phyloP scores from a whole-genome alignment of 2,888 invertebrate species.

The Melanargia galathea region DNA sequence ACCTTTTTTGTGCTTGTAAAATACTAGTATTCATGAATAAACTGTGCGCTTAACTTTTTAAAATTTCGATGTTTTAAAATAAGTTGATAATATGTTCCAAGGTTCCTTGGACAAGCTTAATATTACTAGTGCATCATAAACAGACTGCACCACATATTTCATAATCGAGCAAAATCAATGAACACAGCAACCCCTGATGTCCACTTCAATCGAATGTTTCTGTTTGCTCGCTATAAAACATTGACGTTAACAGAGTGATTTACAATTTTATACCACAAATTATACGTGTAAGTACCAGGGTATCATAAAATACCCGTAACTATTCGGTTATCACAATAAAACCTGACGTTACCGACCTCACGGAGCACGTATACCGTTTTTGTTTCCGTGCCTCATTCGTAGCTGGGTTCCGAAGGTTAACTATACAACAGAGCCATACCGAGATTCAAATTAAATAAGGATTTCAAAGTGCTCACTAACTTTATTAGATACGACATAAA shows the following conservation, averaged over 20 bases:
- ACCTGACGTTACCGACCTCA: slow-evolving; percentile 27
- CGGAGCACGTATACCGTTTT: slow-evolving; percentile 34
- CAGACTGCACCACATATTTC: no score
- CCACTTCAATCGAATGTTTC: no score
- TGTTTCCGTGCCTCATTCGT: slow-evolving; percentile 31
- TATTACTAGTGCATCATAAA: no score
- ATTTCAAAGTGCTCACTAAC: not conserved
- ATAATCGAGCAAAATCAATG: no score
- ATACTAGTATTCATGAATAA: no score
- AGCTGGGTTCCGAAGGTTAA: slow-evolving; percentile 24
- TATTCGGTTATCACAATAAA: slow-evolving; percentile 33
- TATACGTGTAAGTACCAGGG: slow-evolving; percentile 2
- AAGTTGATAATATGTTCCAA: no score
- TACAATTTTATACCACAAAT: not conserved
- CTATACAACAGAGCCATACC: not conserved
- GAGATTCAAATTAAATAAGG: not conserved
- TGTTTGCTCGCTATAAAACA: no score
- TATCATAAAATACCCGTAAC: slow-evolving; percentile 23
- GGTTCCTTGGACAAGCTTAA: no score
- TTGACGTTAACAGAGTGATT: not conserved
- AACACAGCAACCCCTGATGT: no score
- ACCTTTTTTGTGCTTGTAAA: no score
- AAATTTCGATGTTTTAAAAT: no score
- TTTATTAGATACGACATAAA: not conserved
- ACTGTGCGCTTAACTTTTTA: no score